Conservation (phyloP, 2,797 vertebrate species). For the Notamacropus eugenii region DNA sequence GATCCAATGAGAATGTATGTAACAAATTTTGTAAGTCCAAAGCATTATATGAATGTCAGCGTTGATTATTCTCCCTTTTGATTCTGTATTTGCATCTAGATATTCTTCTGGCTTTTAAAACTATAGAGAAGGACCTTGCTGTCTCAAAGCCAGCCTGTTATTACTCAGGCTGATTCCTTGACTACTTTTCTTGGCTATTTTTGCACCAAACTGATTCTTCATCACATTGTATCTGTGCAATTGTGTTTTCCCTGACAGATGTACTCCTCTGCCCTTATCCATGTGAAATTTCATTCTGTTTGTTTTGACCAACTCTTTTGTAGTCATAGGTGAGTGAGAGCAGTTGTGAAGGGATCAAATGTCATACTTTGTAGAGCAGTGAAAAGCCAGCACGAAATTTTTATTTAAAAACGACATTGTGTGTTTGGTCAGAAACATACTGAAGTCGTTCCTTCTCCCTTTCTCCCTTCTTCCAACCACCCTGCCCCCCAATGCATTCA, state of each 20-base stretch:
- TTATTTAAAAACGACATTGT: conserved; percentile 43
- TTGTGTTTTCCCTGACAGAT: neutral
- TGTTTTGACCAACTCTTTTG: conserved; percentile 28
- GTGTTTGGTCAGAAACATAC: conserved; percentile 60
- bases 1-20: neutral
- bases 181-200: conserved; percentile 4
- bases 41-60: neutral
- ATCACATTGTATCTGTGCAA: conserved; percentile 5
- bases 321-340: conserved; percentile 48
- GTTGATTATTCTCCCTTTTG: neutral
- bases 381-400: conserved; percentile 51
- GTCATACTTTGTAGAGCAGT: conserved; percentile 24
- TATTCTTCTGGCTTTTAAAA: conserved; percentile 25
- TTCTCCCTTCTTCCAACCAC: neutral
- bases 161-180: conserved; percentile 35
- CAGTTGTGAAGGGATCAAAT: conserved; percentile 32
- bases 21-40: neutral
- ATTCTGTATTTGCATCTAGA: neutral
- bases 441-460: conserved; percentile 66
- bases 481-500: conserved; percentile 27
- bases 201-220: neutral
- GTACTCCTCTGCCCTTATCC: conserved; percentile 19
- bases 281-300: conserved; percentile 43
- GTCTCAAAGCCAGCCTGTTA: conserved; percentile 36
- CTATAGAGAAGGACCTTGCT: neutral